Evolutionary conservation across 2,113 vertebrate genomes (phyloP), one percentile per base, ranked within the genome.

Genomic region (Aix galericulata): DNA sequence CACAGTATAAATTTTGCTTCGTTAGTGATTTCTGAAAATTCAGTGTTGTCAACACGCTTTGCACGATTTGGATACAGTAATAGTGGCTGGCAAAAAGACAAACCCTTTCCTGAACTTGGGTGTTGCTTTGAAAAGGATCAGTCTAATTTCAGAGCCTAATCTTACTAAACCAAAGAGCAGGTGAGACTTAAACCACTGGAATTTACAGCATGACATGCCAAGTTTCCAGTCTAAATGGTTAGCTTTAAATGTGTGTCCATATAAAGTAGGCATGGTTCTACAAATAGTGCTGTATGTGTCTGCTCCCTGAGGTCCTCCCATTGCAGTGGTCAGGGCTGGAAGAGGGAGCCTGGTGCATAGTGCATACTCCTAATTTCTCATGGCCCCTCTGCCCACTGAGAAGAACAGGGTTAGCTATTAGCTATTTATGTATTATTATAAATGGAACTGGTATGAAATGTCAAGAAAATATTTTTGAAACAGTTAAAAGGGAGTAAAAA

Each of bases 201-300:
- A 68, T 60, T 32, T 71, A 23, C 50, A 34, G 12, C 25, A 3
- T 1, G 29, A 2, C 27, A 3, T 4, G 4, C 36, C 27, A 36
- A 73, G 8, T 69, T 36, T 59, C 60, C 62, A 42, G 2, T n/a
- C 62, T 14, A 62, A 69, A 66, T 18, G 20, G 2, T 60, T 40
- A 7, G 6, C 12, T 89, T 82, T 34, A 69, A 86, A 53, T 3
- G 11, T 32, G 17, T 83, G 2, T 15, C 27, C 9, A 0, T 6
- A 1, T 17, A 27, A 36, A 32, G 55, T 16, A 50, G 15, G 8
- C 4, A 6, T 0, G 1, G 4, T 13, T 12, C 22, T 81, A 13
- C 50, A 36, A 16, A 46, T 4, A 18, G 23, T 56, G 63, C 36
- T 40, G 8, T 53, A 7, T 0, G 0, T 3, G 1, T 11, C 63